Conservation (phyloP, 2,113 vertebrate species). For the Xyliphius kryptos region DNA sequence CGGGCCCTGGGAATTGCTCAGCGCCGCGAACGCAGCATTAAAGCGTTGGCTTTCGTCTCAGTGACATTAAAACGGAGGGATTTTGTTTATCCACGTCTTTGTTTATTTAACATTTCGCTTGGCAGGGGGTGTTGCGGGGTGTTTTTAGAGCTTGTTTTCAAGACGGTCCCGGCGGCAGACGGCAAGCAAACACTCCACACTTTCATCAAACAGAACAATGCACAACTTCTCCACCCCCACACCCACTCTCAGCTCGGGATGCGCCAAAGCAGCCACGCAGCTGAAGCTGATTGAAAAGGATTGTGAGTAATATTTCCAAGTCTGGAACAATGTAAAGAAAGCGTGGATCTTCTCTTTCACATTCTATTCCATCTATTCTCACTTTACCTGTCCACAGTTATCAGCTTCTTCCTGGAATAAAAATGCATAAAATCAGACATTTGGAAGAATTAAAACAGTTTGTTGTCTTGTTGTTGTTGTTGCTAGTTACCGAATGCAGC, state of each 20-base stretch:
- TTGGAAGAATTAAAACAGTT: too few relatives aligned
- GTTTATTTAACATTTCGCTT: constrained; percentile 78
- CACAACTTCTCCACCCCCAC: constrained; percentile 70
- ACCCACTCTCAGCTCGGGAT: too few relatives aligned
- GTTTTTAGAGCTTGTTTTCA: constrained; percentile 75
- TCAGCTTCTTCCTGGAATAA: too few relatives aligned
- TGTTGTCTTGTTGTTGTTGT: too few relatives aligned
- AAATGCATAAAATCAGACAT: too few relatives aligned
- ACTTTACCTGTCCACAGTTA: too few relatives aligned
- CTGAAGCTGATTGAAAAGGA: constrained; percentile 70
- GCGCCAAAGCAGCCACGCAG: constrained; percentile 62
- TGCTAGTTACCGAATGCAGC: too few relatives aligned
- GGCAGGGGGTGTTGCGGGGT: constrained; percentile 70
- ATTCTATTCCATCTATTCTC: too few relatives aligned
- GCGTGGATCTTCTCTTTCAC: too few relatives aligned
- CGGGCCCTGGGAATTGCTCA: constrained; percentile 46
- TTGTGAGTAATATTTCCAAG: constrained; percentile 64
- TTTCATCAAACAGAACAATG: constrained; percentile 76
- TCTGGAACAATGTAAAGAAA: too few relatives aligned
- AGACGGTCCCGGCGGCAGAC: constrained; percentile 74
- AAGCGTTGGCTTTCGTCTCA: constrained; percentile 67
- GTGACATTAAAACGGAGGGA: constrained; percentile 75
- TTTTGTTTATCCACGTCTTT: constrained; percentile 75
- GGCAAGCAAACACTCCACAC: constrained; percentile 73
- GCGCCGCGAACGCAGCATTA: constrained; percentile 56